These are phyloP conservation scores for Oreotrochilus melanogaster DNA, from an alignment of 2,113 vertebrate species.

Conservation along the genomic window DNA sequence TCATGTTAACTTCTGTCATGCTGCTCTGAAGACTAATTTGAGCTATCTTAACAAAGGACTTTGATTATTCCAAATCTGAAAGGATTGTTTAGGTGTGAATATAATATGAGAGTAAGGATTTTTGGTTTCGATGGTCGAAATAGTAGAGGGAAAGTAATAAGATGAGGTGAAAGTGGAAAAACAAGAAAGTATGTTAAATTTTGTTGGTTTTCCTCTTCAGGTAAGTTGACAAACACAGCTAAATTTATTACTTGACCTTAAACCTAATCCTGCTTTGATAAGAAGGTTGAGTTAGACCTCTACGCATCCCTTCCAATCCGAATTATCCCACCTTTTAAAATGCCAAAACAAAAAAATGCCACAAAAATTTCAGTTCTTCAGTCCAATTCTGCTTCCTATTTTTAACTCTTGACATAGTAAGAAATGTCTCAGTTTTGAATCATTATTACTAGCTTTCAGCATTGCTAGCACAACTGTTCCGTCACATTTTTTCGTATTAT, in stretches of 20 bases:
- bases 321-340: neutral
- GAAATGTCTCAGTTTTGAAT: neutral
- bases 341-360: neutral
- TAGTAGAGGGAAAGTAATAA: neutral
- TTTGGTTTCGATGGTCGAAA: neutral
- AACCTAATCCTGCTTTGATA: neutral
- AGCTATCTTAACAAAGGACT: neutral
- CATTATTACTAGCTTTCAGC: neutral
- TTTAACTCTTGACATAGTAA: neutral
- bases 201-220: neutral
- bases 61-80: neutral
- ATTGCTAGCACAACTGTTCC: neutral
- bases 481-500: neutral
- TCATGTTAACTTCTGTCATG: slow-evolving; percentile 62
- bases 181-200: neutral
- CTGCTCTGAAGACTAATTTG: neutral
- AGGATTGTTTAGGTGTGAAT: neutral
- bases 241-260: neutral
- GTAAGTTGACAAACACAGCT: neutral
- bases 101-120: neutral
- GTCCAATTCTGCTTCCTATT: neutral
- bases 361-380: neutral
- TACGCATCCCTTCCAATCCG: neutral
- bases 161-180: neutral
- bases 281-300: neutral